These are phyloP conservation scores for Dicyrtomina minuta DNA, from an alignment of 2,888 invertebrate genomes.

Conservation along the genomic window DNA sequence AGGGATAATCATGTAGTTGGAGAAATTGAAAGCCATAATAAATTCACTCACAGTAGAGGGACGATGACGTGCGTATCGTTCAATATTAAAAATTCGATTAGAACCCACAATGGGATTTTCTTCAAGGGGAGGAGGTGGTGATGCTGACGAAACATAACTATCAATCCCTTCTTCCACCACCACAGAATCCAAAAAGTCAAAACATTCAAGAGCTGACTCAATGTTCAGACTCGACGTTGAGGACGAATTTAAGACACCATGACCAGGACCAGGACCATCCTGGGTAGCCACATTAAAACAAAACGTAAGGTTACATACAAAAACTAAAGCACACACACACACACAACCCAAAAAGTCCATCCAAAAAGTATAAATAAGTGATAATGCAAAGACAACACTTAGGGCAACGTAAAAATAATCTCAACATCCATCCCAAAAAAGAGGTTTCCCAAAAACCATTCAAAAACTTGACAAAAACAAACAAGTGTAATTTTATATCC, in stretches of 20 bases:
- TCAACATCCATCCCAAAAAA: too few species aligned
- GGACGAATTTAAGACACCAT: conserved; percentile 19
- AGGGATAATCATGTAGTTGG: not conserved
- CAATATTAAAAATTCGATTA: conserved; percentile 31
- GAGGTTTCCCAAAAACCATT: too few species aligned
- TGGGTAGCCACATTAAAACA: not conserved
- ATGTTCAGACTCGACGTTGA: conserved; percentile 59
- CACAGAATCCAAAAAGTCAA: conserved; percentile 60
- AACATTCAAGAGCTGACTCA: conserved; percentile 60
- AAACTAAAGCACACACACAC: not conserved
- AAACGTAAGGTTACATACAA: not conserved
- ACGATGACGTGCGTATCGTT: conserved; percentile 26
- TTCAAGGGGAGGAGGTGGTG: conserved; percentile 13
- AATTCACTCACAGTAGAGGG: conserved; percentile 30
- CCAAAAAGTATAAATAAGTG: too few species aligned
- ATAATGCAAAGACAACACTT: not conserved
- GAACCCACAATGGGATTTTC: conserved; percentile 48
- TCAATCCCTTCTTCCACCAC: conserved; percentile 48
- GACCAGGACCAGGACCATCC: conserved; percentile 28
- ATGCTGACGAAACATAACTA: conserved; percentile 1
- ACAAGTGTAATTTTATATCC: too few species aligned
- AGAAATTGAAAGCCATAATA: not conserved
- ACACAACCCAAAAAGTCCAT: not conserved
- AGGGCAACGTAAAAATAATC: too few species aligned
- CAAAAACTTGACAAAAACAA: too few species aligned